Conservation (phyloP, 2,797 vertebrate species). For the Halcyon smyrnensis region DNA sequence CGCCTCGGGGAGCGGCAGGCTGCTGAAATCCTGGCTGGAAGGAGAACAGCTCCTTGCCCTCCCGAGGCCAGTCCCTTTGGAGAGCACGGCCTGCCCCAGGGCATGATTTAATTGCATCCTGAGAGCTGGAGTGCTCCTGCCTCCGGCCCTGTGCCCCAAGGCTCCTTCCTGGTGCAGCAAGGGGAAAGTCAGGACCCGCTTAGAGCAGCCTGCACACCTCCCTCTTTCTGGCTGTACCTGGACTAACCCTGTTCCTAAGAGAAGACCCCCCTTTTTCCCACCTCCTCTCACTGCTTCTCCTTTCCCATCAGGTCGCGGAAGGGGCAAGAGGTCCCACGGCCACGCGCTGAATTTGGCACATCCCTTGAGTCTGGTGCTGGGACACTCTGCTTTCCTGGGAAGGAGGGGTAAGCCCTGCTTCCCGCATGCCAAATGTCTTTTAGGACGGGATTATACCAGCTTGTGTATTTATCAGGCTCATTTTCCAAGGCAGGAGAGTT, state of each 20-base stretch:
- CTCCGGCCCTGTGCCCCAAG: not conserved
- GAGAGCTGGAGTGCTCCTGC: not conserved
- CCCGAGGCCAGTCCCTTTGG: not conserved
- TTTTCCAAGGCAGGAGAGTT: not conserved
- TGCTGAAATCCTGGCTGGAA: not conserved
- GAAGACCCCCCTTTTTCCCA: not conserved
- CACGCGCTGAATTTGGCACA: rapidly evolving
- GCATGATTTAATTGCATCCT: constrained; percentile 13
- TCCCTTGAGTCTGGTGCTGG: not conserved
- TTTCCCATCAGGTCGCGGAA: not conserved
- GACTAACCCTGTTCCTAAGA: not conserved
- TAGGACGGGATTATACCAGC: not conserved
- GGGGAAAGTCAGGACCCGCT: not conserved
- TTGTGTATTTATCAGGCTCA: not conserved
- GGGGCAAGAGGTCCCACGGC: not conserved
- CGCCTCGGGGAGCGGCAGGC: not conserved
- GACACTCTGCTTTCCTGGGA: not conserved
- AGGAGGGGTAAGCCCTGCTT: not conserved
- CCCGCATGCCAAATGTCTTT: not conserved
- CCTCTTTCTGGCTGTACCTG: not conserved
- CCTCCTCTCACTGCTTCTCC: not conserved
- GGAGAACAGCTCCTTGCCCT: not conserved
- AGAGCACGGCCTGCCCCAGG: not conserved
- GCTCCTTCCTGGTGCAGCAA: not conserved
- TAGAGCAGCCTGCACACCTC: not conserved